phyloP scores from a whole-genome alignment of 2,888 invertebrate genomes.

The Meghimatium bilineatum region DNA sequence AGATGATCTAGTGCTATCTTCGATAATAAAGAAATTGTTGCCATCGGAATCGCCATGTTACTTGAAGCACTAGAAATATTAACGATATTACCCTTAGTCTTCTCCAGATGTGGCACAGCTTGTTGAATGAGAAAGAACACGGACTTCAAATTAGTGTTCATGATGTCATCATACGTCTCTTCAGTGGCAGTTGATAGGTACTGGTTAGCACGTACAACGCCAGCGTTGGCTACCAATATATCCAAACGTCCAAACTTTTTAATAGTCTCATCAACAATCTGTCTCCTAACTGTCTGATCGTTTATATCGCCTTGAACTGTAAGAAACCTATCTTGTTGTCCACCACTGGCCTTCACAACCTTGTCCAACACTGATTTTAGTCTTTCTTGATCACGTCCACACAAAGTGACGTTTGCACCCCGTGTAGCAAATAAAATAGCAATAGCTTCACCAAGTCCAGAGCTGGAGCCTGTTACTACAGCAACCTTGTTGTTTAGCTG shows the following conservation, averaged over 20 bases:
- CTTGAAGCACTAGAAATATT: constrained; percentile 14
- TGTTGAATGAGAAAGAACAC: not conserved
- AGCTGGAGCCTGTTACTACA: constrained; percentile 20
- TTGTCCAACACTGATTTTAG: not conserved
- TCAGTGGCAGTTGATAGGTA: not conserved
- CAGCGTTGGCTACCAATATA: constrained; percentile 19
- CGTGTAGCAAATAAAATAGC: constrained; percentile 41
- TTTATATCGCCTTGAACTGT: constrained; percentile 25
- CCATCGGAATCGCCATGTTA: not conserved
- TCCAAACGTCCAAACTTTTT: constrained; percentile 28
- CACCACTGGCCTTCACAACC: not conserved
- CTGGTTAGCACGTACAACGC: not conserved
- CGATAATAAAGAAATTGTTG: not conserved
- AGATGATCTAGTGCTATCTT: not conserved
- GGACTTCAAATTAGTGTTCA: constrained; percentile 44
- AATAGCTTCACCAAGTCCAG: constrained; percentile 20
- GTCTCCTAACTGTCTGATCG: not conserved
- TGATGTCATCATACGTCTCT: constrained; percentile 32
- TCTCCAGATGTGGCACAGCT: not conserved
- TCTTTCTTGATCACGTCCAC: not conserved
- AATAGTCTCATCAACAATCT: constrained; percentile 17
- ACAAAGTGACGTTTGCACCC: not conserved
- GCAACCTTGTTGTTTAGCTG: not conserved
- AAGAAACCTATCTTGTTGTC: not conserved
- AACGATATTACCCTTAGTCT: constrained; percentile 38